Evolutionary conservation across 2,797 vertebrate species (phyloP).

Genomic region (Tiaroga cobitis): DNA sequence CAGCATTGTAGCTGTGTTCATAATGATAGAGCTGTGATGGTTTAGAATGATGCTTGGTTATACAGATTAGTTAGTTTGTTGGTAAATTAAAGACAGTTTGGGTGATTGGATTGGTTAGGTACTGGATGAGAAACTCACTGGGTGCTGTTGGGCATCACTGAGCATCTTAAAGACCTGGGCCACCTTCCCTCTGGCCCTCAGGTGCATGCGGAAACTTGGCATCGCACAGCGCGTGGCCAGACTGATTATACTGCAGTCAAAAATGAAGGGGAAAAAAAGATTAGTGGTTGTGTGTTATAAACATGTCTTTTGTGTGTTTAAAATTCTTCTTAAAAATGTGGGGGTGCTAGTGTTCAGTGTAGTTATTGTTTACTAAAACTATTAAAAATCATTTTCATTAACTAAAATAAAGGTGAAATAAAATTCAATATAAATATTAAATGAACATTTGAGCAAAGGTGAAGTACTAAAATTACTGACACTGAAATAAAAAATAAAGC

Average conservation of each 20-base stretch:
- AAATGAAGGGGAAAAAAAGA: neutral
- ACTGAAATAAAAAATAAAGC: neutral
- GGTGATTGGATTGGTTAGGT: neutral
- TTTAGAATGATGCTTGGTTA: neutral
- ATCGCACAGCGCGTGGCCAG: constrained; percentile 97
- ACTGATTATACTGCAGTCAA: constrained; percentile 90
- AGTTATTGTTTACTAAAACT: neutral
- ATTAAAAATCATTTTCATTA: neutral
- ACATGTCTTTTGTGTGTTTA: neutral
- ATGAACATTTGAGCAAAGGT: neutral
- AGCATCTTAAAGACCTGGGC: constrained; percentile 98
- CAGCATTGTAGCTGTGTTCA: neutral
- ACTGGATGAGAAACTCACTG: constrained; percentile 75
- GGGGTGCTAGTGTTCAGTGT: neutral
- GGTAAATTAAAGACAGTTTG: neutral
- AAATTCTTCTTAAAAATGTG: neutral
- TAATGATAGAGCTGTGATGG: constrained; percentile 8
- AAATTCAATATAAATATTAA: neutral
- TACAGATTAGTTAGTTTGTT: constrained; percentile 1
- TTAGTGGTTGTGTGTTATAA: neutral
- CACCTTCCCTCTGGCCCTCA: constrained; percentile 95
- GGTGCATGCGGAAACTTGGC: constrained; percentile 98
- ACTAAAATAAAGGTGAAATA: neutral
- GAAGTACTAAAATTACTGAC: too few species aligned
- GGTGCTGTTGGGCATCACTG: constrained; percentile 93